Base-by-base conservation (phyloP, 2,888 invertebrate genomes). In the Horisme vitalbata region DNA sequence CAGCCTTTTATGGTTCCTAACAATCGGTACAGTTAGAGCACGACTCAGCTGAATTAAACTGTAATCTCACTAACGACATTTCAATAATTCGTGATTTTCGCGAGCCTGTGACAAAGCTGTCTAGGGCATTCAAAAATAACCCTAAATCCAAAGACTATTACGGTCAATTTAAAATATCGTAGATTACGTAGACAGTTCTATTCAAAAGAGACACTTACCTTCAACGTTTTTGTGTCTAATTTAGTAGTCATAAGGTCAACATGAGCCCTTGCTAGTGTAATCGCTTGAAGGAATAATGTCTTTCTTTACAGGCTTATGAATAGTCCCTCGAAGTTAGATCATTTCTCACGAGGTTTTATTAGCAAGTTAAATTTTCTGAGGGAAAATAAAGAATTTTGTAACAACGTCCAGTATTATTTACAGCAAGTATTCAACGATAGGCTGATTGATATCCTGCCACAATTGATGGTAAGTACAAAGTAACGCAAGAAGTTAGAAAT, bases 31-130 rank as follows among this genome's bases (percentile, higher is more conserved):
- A 77, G 76, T 81, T 79, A 79, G 57, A 57, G 36, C 76, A 75
- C 77, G 76, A 76, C 64, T 76, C 64, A 54, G 56, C 66, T 63
- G 60, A 73, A 73, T 73, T 63, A 63, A 72, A 70, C 66, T 69
- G 70, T 70, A 69, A 75, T 71, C 59, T 48, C 37, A 36, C 52
- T 43, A 70, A 62, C 63, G 69, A 68, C 65, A 75, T 73, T 79
- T 74, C 66, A 71, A 75, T 71, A 77, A 73, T 67, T 80, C 75
- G 73, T 77, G 79, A 78, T 75, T 65, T 64, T 57, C 46, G 55
- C 58, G 52, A 63, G 52, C 49, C 59, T 65, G 61, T 59, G 57
- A 65, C 57, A 66, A 52, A 60, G 57, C 52, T 31, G 41, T 52
- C 39, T 13, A 47, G 34, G 31, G 37, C 43, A 50, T 20, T 52